A percentile compares a stretch with the other conserved stretches of the same genome.
Conservation (phyloP, 2,888 invertebrate genomes). For the Diploptera punctata region DNA sequence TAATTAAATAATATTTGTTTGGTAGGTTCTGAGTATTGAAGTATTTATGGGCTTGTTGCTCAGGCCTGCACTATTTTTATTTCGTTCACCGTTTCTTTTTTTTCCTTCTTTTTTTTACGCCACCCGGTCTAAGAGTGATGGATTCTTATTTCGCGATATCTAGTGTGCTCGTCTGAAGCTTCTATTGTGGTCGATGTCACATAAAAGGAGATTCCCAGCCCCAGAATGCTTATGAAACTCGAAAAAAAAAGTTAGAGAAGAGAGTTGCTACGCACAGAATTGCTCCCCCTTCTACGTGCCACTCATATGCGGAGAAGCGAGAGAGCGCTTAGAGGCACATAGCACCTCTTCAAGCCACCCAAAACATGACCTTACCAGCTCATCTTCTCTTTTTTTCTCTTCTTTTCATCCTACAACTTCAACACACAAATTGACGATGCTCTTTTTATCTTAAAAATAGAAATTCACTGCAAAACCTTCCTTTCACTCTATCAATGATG, state of each 20-base stretch:
- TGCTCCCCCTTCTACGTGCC: too few relatives aligned
- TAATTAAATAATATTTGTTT: too few relatives aligned
- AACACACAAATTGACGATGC: neutral
- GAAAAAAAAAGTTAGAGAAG: neutral
- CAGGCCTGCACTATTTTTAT: too few relatives aligned
- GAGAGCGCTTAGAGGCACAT: neutral
- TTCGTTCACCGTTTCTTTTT: too few relatives aligned
- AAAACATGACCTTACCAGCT: neutral
- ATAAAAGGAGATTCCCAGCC: neutral
- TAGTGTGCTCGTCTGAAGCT: too few relatives aligned
- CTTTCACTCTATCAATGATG: constrained; percentile 3
- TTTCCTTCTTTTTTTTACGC: too few relatives aligned
- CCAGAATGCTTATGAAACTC: neutral
- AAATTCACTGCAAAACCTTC: neutral
- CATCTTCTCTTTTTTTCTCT: neutral
- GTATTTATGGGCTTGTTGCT: too few relatives aligned
- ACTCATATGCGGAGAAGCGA: neutral
- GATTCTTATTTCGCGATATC: too few relatives aligned
- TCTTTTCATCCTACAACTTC: neutral
- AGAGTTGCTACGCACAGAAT: too few relatives aligned
- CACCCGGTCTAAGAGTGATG: too few relatives aligned
- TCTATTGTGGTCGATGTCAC: too few relatives aligned
- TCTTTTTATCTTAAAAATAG: neutral
- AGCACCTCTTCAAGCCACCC: neutral
- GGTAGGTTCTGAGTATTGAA: too few relatives aligned